Evolutionary conservation across 2,113 vertebrate genomes (phyloP).

Genomic region (Pagrus major): DNA sequence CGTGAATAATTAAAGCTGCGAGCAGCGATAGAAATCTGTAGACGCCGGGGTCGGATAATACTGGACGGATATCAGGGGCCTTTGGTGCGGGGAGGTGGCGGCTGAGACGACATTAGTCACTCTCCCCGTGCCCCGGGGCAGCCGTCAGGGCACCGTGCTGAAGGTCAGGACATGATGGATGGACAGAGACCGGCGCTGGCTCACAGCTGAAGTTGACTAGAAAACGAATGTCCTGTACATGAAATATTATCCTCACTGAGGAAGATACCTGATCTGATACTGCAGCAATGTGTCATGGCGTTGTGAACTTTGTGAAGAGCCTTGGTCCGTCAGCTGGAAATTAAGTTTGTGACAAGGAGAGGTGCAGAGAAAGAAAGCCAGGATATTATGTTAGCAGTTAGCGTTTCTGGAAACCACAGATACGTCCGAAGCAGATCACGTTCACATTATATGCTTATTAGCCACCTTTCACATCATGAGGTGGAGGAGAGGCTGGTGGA

Average conservation of each 20-base stretch:
- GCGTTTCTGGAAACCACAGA: no score
- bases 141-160: constrained; percentile 60
- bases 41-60: constrained; percentile 72
- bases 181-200: constrained; percentile 51
- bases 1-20: constrained; percentile 83
- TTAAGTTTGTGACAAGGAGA: constrained; percentile 15
- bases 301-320: constrained; percentile 58
- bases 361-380: background rate
- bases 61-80: constrained; percentile 69
- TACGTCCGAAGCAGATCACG: no score
- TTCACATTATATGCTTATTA: no score
- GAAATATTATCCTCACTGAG: constrained; percentile 67
- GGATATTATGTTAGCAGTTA: no score
- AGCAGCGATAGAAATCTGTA: constrained; percentile 80
- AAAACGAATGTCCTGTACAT: constrained; percentile 76
- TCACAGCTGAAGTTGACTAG: constrained; percentile 65
- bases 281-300: constrained; percentile 55
- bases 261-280: constrained; percentile 71
- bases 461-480: no score
- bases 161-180: constrained; percentile 81
- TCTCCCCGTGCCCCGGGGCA: constrained; percentile 67
- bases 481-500: no score
- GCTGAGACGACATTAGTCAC: constrained; percentile 72
- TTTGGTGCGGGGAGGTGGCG: constrained; percentile 61
- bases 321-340: constrained; percentile 36